Conservation (phyloP, 2,797 vertebrate genomes). For the Discoglossus pictus region DNA sequence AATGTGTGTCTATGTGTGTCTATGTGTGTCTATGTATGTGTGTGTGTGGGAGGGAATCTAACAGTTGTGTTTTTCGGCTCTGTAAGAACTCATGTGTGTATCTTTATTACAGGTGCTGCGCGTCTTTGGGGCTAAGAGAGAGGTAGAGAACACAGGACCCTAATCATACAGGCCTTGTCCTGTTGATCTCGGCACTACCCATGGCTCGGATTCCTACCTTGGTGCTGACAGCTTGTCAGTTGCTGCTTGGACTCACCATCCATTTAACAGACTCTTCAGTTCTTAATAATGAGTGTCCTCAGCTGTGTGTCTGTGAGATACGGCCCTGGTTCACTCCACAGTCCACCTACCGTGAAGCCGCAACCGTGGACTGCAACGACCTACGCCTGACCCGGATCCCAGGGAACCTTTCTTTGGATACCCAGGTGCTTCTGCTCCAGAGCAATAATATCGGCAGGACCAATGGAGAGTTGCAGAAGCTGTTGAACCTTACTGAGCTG, state of each 20-base stretch:
- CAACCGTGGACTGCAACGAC: constrained; percentile 96
- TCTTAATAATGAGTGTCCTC: constrained; percentile 85
- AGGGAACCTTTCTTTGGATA: constrained; percentile 90
- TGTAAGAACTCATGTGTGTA: not conserved
- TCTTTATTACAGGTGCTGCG: constrained; percentile 13
- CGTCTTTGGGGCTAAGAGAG: not conserved
- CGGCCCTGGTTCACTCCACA: constrained; percentile 97
- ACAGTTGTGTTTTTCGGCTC: too few species aligned
- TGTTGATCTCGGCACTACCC: constrained; percentile 54
- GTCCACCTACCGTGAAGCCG: constrained; percentile 95
- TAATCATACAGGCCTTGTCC: not conserved
- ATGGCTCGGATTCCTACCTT: constrained; percentile 76
- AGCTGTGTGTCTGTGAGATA: constrained; percentile 93
- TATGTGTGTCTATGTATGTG: too few species aligned
- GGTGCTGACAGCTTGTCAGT: constrained; percentile 58
- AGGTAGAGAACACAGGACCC: not conserved
- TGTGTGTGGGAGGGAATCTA: too few species aligned
- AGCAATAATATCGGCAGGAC: constrained; percentile 95
- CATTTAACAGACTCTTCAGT: constrained; percentile 73
- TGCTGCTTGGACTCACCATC: constrained; percentile 73
- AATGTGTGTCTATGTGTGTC: not conserved
- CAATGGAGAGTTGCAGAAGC: constrained; percentile 86
- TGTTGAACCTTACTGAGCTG: constrained; percentile 92
- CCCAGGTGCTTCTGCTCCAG: constrained; percentile 93
- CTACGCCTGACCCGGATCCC: constrained; percentile 90